Conservation (phyloP, 2,113 vertebrate species). For the Furnarius figulus region DNA sequence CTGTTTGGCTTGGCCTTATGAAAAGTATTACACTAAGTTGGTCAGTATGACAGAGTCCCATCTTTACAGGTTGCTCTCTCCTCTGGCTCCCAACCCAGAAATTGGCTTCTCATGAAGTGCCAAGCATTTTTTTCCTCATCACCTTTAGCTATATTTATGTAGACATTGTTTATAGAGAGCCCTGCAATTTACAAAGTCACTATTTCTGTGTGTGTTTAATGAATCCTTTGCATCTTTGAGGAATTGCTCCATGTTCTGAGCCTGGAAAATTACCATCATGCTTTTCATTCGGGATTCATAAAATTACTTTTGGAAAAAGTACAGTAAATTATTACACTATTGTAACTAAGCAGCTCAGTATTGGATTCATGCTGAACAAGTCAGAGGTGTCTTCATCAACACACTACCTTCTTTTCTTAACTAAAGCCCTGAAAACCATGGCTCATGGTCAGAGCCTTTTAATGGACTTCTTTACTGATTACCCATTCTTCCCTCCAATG, state of each 20-base stretch:
- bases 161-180: not conserved
- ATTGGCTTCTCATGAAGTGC: not conserved
- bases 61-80: not conserved
- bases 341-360: not conserved
- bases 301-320: conserved; percentile 21
- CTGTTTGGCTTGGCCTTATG: conserved; percentile 3
- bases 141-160: not conserved
- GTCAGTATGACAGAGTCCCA: not conserved
- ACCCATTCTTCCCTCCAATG: not conserved
- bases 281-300: not conserved
- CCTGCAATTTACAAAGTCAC: not conserved
- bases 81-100: not conserved
- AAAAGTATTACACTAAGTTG: not conserved
- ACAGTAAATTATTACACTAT: not conserved
- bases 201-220: not conserved
- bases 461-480: not conserved
- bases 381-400: not conserved
- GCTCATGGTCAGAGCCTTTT: not conserved
- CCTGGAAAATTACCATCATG: not conserved
- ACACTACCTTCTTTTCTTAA: not conserved
- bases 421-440: not conserved
- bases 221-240: not conserved
- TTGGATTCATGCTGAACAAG: not conserved
- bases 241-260: not conserved
- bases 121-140: not conserved